Evolutionary conservation across 1,140 invertebrate species (phyloP), one percentile per base, ranked within the genome.

Genomic region (Trachymyrmex septentrionalis): DNA sequence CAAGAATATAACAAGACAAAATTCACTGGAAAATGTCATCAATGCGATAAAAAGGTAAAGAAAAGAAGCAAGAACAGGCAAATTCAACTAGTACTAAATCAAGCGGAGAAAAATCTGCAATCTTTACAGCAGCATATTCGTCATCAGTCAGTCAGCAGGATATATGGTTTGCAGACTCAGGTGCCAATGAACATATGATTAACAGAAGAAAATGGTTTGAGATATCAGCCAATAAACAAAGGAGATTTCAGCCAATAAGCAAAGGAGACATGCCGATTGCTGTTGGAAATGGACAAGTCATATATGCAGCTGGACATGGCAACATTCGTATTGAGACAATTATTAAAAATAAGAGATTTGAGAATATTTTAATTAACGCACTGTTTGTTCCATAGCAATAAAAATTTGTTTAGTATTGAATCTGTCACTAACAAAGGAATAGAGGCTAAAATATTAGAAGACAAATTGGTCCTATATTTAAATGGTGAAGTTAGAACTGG

Each of bases 171-270:
- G 9, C 57, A 21, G 57, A 59, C 10, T 59, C 57, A 21, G 38
- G 6, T 71, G 67, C 67, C 3, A 50, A n/a, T 16, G n/a, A 71
- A 9, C 38, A 71, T 16, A 71, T 71, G 19, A 30, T 1, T 38
- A 38, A 38, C 6, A 50, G 19, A 48, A 71, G 57, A 71, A 19
- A 71, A 71, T 71, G 67, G n/a, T 71, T 71, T 48, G 38, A n/a
- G 12, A 63, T 10, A 2, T 30, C 9, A 19, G 12, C 24, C 27
- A 63, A 21, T 63, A 14, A 63, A 4, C 1, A 30, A 34, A 34
- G 34, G 61, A 30, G 27, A 63, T 63, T 63, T 30, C 9, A 19
- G 12, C 24, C 27, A 63, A 21, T 63, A 14, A 63, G 12, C 1
- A 30, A 34, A 34, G 34, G 61, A 30, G 27, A 63, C 4, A 27